phyloP scores from a whole-genome alignment of 2,113 vertebrate species.

The Myrmecobius fasciatus region DNA sequence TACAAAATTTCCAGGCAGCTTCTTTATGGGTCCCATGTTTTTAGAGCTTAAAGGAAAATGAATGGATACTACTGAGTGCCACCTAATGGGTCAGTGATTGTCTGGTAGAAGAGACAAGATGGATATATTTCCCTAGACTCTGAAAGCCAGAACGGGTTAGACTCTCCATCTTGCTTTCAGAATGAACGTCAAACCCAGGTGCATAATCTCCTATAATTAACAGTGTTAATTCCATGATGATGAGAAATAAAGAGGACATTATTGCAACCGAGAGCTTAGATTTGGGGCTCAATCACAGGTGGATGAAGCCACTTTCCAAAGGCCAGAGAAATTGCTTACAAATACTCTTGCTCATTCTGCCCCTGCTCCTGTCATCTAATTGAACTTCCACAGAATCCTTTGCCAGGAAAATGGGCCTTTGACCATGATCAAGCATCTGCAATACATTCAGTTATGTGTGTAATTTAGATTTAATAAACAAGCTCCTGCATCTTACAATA shows the following conservation, averaged over 20 bases:
- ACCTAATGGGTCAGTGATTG: background rate
- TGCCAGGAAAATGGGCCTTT: slow-evolving; percentile 14
- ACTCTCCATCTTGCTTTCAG: background rate
- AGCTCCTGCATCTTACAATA: slow-evolving; percentile 23
- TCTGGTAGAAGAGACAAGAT: background rate
- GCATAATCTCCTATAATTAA: background rate
- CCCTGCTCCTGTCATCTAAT: background rate
- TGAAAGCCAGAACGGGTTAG: background rate
- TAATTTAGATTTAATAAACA: slow-evolving; percentile 39
- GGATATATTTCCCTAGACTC: background rate
- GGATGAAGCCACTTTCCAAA: background rate
- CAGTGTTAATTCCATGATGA: background rate
- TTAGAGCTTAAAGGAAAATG: background rate
- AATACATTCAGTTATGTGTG: background rate
- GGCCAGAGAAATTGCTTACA: background rate
- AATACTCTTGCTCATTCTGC: background rate
- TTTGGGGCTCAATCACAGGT: background rate
- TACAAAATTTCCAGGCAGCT: background rate
- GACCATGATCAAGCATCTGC: slow-evolving; percentile 8
- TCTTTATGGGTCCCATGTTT: background rate
- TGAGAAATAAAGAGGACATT: background rate
- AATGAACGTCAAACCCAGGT: background rate
- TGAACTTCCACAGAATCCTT: background rate
- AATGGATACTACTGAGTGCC: background rate
- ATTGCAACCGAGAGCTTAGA: background rate